Percentiles rank a stretch among this genome's conserved stretches.
Conservation (phyloP, 1,140 invertebrate genomes). For the Ceratoteleas bidentatus region DNA sequence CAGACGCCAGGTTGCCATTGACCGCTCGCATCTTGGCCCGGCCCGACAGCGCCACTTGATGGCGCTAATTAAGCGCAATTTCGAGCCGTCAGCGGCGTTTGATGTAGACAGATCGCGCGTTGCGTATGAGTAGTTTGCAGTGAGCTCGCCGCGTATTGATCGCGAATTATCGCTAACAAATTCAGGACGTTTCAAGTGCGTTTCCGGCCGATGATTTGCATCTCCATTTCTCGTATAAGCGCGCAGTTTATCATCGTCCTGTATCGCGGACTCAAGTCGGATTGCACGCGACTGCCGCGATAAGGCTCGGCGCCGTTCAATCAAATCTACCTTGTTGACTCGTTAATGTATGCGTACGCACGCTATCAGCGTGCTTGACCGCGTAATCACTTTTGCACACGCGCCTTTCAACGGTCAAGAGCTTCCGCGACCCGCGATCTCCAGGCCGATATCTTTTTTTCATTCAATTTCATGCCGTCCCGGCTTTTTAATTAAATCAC, state of each 20-base stretch:
- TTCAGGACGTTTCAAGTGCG: slow-evolving; percentile 64
- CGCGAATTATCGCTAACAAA: slow-evolving; percentile 56
- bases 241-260: slow-evolving; percentile 59
- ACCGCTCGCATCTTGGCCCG: background rate
- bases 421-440: slow-evolving; percentile 38
- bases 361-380: slow-evolving; percentile 46
- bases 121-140: slow-evolving; percentile 59
- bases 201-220: slow-evolving; percentile 61
- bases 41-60: slow-evolving; percentile 31
- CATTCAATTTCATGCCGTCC: slow-evolving; percentile 44
- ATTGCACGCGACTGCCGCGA: slow-evolving; percentile 58
- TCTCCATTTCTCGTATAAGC: slow-evolving; percentile 61
- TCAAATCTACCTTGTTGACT: slow-evolving; percentile 63
- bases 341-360: slow-evolving; percentile 60
- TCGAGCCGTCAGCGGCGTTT: slow-evolving; percentile 38
- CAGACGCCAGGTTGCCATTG: background rate
- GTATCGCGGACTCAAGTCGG: slow-evolving; percentile 58
- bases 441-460: slow-evolving; percentile 28
- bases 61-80: slow-evolving; percentile 52
- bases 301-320: slow-evolving; percentile 56
- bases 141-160: slow-evolving; percentile 49
- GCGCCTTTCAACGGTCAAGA: slow-evolving; percentile 55
- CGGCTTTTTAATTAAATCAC: slow-evolving; percentile 47
- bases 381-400: slow-evolving; percentile 59
- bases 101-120: slow-evolving; percentile 56